Evolutionary conservation across 1,140 invertebrate species (phyloP), one percentile per base, ranked within the genome.

Genomic region (Neelides sp.): DNA sequence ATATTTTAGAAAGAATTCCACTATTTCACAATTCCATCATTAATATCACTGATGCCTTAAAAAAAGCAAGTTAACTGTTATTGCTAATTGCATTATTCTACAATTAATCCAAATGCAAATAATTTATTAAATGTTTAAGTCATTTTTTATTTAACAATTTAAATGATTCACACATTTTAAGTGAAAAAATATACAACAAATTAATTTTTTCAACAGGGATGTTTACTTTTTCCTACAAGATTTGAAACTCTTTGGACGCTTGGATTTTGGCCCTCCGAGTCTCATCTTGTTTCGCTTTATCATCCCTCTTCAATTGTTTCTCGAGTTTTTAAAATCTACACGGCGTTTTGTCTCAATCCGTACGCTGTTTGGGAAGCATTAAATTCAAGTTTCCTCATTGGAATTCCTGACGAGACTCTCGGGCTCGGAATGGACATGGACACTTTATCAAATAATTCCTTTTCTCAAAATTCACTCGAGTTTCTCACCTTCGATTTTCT

Each of bases 161-260:
- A 34, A 15, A 34, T 10, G 8, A 15, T 34, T 10, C 30, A 34
- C 15, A 34, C 8, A 34, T 34, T 34, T 34, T 34, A 15, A 34
- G 15, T 10, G 15, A 15, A 34, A 8, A 34, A 34, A 10, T 8
- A 34, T 10, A 10, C 30, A 15, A 15, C 15, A 34, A 34, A 34
- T 34, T 10, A n/a, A n/a, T n/a, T 2, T 27, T 46, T 32, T 1
- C 49, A 30, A 26, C 17, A 48, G 43, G 58, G 58, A 1, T 50
- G 50, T 23, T 37, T 57, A 1, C 27, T 57, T 5, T 55, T 61
- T 19, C 59, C 55, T 8, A 57, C 55, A 1, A 51, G 23, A 15
- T 52, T 48, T 15, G 59, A 61, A 34, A 61, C 59, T 5, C 39
- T 61, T 10, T 61, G 59, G 59, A 53, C 52, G 1, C 20, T 57